A percentile compares a stretch with the other conserved stretches of the same genome.
Conservation (phyloP, 1,140 invertebrate genomes). For the Bombus sibiricus region DNA sequence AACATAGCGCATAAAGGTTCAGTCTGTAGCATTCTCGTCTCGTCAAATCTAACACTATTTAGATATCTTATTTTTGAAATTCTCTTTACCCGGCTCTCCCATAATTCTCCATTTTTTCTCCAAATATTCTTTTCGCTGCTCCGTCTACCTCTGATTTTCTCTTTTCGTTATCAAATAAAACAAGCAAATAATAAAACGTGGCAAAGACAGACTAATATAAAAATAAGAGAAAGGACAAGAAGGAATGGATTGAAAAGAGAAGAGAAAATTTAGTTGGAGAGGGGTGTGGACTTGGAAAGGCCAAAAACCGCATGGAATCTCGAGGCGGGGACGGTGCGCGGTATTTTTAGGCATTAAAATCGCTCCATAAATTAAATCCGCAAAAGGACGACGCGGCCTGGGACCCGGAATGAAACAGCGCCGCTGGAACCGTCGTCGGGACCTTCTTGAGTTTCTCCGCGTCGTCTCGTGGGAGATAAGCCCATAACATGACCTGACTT, state of each 20-base stretch:
- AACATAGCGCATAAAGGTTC: too few species aligned
- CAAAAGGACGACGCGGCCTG: conserved; percentile 71
- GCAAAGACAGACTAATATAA: background rate
- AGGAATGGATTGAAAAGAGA: background rate
- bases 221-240: background rate
- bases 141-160: background rate
- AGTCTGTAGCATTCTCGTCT: background rate
- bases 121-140: background rate
- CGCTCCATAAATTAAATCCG: conserved; percentile 79
- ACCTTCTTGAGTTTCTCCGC: conserved; percentile 72
- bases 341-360: conserved; percentile 80
- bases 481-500: conserved; percentile 79
- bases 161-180: background rate
- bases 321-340: conserved; percentile 69
- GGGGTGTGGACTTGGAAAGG: conserved; percentile 38
- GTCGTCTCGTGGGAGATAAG: conserved; percentile 73
- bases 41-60: too few species aligned
- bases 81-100: background rate
- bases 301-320: conserved; percentile 72
- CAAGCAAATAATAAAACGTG: background rate
- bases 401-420: conserved; percentile 67
- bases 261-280: background rate
- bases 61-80: too few species aligned
- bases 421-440: conserved; percentile 67
- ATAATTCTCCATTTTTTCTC: background rate